Evolutionary conservation across 2,797 vertebrate species (phyloP).

Genomic region (Brachyalestes nurse): DNA sequence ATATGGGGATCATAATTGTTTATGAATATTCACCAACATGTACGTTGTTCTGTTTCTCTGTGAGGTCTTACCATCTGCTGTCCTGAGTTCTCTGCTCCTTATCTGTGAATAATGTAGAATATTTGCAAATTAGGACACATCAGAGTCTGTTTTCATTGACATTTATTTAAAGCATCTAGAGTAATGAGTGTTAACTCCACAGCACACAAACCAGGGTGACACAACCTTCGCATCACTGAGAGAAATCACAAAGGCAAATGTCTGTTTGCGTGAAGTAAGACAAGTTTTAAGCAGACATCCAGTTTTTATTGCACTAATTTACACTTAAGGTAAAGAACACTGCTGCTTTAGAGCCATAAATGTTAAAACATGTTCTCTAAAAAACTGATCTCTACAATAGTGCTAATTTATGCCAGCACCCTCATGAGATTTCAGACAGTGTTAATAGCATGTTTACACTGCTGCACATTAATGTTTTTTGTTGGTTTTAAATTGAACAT

Average conservation of each 20-base stretch:
- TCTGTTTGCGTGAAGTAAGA: neutral
- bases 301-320: too few species aligned
- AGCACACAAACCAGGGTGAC: neutral
- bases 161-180: neutral
- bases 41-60: conserved; percentile 1
- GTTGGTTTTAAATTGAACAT: too few species aligned
- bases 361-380: too few species aligned
- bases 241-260: neutral
- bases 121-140: conserved; percentile 6
- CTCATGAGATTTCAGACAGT: too few species aligned
- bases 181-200: neutral
- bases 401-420: too few species aligned
- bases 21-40: conserved; percentile 21
- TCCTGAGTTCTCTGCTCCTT: neutral
- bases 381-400: too few species aligned
- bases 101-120: conserved; percentile 13
- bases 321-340: too few species aligned
- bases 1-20: neutral
- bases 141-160: conserved; percentile 42
- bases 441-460: too few species aligned
- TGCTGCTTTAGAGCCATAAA: too few species aligned
- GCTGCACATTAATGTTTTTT: too few species aligned
- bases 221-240: neutral
- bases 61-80: conserved; percentile 33
- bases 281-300: neutral